Evolutionary conservation across 2,113 vertebrate species (phyloP), one percentile per base, ranked within the genome.

Genomic region (Dipodomys ordii): DNA sequence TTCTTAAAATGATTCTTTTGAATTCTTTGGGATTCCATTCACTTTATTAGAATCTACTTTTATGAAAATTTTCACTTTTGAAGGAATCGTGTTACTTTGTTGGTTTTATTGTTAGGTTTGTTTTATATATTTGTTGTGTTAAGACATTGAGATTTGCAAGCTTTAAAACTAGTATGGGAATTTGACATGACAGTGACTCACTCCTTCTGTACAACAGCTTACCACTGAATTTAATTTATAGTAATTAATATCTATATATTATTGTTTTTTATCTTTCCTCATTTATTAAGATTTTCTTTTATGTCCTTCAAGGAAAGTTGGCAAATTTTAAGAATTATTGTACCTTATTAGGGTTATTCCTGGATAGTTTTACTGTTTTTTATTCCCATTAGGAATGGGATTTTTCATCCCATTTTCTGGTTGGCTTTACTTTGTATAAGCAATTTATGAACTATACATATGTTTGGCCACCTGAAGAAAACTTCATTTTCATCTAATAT

Each of bases 231-330:
- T 76, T 28, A 65, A 93, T 92, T 86, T 78, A n/a, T 62, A 94
- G 30, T 85, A 92, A 90, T 39, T 90, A 62, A 53, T 68, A 87
- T 60, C 7, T 32, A 76, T 80, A 62, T 23, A 27, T 5, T 71
- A 7, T 85, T 91, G 30, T 7, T 4, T 78, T 25, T 6, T 72
- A 15, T 35, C 6, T 23, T 65, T 69, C 16, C 32, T 82, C 85
- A 84, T 82, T 96, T 93, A 81, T 49, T 93, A 78, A 27, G 16
- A 85, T 92, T 65, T 87, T 89, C 28, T 83, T 87, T 88, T 84
- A 83, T n/a, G 60, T 71, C 12, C 30, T 57, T 73, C 69, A 85
- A 19, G 86, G 69, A 83, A 78, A 88, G 86, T 92, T 95, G 23
- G n/a, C 73, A 69, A 8, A 32, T 85, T 95, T 94, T 77, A 57